phyloP scores from a whole-genome alignment of 2,888 invertebrate genomes.

The Synergus laeviventris region DNA sequence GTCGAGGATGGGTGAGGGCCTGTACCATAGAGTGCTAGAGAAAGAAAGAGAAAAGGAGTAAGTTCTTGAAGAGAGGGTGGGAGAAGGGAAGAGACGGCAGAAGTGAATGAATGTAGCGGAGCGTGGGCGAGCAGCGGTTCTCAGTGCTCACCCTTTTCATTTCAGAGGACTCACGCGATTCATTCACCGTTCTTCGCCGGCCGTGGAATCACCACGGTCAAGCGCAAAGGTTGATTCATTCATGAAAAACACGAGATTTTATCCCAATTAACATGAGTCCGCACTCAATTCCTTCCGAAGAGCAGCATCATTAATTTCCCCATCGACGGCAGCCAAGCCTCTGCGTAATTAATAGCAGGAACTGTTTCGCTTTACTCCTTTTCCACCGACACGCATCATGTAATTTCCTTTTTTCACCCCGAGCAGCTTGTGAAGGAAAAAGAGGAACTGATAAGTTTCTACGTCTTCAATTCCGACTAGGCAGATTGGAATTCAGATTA shows the following conservation, averaged over 20 bases:
- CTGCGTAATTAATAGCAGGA: constrained; percentile 35
- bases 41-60: constrained; percentile 44
- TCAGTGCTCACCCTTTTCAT: constrained; percentile 53
- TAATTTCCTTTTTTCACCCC: constrained; percentile 30
- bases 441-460: neutral
- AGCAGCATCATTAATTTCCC: constrained; percentile 64
- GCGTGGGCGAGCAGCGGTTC: constrained; percentile 70
- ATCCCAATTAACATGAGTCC: constrained; percentile 70
- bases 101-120: constrained; percentile 72
- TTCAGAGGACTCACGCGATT: constrained; percentile 39
- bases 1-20: constrained; percentile 23
- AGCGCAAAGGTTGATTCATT: constrained; percentile 62
- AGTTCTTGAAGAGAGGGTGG: constrained; percentile 40
- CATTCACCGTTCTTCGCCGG: constrained; percentile 40
- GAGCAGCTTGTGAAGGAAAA: neutral
- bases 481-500: neutral
- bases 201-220: constrained; percentile 46
- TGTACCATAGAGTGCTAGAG: constrained; percentile 38
- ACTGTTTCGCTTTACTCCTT: constrained; percentile 36
- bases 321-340: constrained; percentile 41
- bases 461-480: neutral
- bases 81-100: constrained; percentile 49
- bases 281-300: constrained; percentile 64
- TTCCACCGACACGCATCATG: constrained; percentile 29
- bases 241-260: constrained; percentile 68